Evolutionary conservation across 1,140 invertebrate genomes (phyloP), one percentile per base, ranked within the genome.

Genomic region (Drosophila pachea): DNA sequence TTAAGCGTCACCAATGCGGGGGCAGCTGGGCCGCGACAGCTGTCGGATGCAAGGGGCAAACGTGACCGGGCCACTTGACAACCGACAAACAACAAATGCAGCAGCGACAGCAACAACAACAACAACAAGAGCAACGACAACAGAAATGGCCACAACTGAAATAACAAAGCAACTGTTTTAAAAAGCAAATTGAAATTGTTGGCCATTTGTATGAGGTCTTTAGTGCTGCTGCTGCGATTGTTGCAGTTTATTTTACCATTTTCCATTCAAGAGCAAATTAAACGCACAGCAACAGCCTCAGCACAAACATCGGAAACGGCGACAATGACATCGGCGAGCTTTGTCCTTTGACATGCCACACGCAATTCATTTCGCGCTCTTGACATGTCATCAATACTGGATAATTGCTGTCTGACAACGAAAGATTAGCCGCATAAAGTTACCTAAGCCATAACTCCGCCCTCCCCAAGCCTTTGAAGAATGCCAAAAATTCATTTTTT

Each of bases 201-300:
- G 48, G 42, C 58, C 58, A 70, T 70, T 71, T 67, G 56, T 67
- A 58, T 60, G 40, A 38, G 68, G 42, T 43, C 53, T 47, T 61
- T 67, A 50, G 16, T 43, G 59, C 29, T 64, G 53, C 58, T 38
- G 45, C 22, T 64, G 69, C 68, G 73, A 73, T 74, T 74, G 73
- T 74, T n/a, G 48, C 64, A 74, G 73, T 74, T 74, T 74, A 72
- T 74, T 74, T 73, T 67, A 52, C n/a, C 58, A 66, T 74, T 74
- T 68, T 38, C 49, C 59, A 73, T 73, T 75, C 68, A 75, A 75
- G 64, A 73, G 73, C 73, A 75, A 73, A 68, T 75, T 73, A 75
- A 74, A 74, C 56, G 73, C 68, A 72, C 68, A 72, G 61, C 55
- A 48, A 47, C 60, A 60, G 14, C 56, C 31, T n/a, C 67, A 36